Evolutionary conservation across 2,113 vertebrate genomes (phyloP), one percentile per base, ranked within the genome.

Genomic region (Megaceryle torquata): DNA sequence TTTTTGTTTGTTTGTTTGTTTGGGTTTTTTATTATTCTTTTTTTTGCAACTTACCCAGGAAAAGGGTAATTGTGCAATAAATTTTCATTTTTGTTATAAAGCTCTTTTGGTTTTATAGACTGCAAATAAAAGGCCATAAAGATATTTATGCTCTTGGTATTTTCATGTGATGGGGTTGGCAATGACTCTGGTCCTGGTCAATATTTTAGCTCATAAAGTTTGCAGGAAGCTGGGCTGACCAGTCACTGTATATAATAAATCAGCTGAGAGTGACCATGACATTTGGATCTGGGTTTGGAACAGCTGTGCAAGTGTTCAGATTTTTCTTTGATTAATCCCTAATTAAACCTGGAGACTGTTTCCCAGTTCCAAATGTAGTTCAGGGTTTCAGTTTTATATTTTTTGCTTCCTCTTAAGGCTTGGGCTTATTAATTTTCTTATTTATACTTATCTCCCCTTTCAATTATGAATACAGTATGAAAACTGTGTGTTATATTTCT

Each of bases 1-100:
- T 37, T 37, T 37, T 37, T 33, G 43, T 43, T 74, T 35, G 67
- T 29, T 53, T 25, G 24, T 53, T 53, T 14, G 13, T 41, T 48
- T 6, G 43, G 14, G 19, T 46, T 61, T 41, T 59, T 53, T 77
- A 13, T 33, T 65, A 19, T 63, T 82, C 5, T 78, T 16, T 22
- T 22, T 33, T 50, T 78, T 57, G 14, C 24, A 89, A 67, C 12
- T 8, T 70, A 39, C 22, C 12, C 56, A 81, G 21, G 24, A 80
- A 39, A 71, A 91, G 90, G n/a, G 79, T 88, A 91, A 88, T 78
- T 75, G 33, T 91, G 82, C 33, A 88, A 91, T 91, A 95, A 93
- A 93, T 97, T 96, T 95, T 91, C 20, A 67, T 93, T 88, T 91
- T 35, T 68, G 20, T 88, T 88, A 68, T 67, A 90, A 93, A 91